Base-by-base conservation (phyloP, 1,140 invertebrate species). In the Copidosoma floridanum region DNA sequence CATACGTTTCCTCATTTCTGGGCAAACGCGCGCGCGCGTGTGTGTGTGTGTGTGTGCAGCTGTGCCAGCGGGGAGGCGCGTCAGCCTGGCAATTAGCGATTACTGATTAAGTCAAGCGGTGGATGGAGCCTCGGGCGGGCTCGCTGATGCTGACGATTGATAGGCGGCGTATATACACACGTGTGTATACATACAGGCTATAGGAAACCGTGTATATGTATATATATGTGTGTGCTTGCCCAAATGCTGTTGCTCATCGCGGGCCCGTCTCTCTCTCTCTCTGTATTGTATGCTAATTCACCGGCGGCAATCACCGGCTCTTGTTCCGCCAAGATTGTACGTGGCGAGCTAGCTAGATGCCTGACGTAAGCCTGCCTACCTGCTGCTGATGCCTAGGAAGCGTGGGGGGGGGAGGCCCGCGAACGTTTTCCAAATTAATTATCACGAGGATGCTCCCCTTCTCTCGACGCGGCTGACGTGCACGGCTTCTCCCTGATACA, bases 61-160 rank as follows among this genome's bases (percentile, higher is more conserved):
- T n/a, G 74, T 72, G 74, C 72, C 70, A 64, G 67, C 66, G 67
- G n/a, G n/a, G n/a, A n/a, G n/a, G n/a, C 68, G 74, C 73, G 73
- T 77, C 72, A 75, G 75, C 29, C 72, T 68, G 63, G 76, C 77
- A 79, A 80, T 80, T 80, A 79, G 76, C 73, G 77, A 80, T 80
- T 74, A 73, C 78, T 78, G 78, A 80, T 79, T 80, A 80, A 80
- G 77, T 76, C 77, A 74, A 79, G 73, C 69, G 75, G 70, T 65
- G 69, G 72, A 70, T 65, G 68, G 60, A 61, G 53, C 52, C 51
- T 50, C 54, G 67, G 65, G 68, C 65, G 62, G 60, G 64, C 63
- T 61, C 67, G 64, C 62, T 71, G 76, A 73, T 78, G 69, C 67
- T 71, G 68, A 70, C 71, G 71, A 78, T 76, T 78, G 77, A 77